Evolutionary conservation across 2,888 invertebrate genomes (phyloP).

Genomic region (Notodonta dromedarius): DNA sequence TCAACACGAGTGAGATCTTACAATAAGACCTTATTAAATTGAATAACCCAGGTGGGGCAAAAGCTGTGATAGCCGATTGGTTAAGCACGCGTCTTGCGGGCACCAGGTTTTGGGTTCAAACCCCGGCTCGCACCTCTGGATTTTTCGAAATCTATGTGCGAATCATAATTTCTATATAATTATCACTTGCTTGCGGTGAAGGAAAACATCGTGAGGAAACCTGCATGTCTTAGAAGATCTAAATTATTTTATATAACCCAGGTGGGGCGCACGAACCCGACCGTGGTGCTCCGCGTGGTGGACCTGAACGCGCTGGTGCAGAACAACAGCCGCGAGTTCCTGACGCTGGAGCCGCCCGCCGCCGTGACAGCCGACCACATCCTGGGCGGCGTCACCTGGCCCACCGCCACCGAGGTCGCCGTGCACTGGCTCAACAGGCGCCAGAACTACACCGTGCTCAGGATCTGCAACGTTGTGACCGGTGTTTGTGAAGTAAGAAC

Average conservation of each 20-base stretch:
- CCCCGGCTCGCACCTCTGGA: no score
- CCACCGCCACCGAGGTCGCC: slow-evolving; percentile 85
- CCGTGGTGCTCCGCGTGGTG: slow-evolving; percentile 86
- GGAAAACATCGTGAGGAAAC: no score
- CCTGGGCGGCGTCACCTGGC: slow-evolving; percentile 90
- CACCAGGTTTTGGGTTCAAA: no score
- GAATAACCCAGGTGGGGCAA: no score
- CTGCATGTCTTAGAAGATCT: no score
- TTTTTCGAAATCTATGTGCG: no score
- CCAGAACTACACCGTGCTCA: slow-evolving; percentile 89
- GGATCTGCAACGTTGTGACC: slow-evolving; percentile 80
- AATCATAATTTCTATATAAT: no score
- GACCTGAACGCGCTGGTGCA: slow-evolving; percentile 68
- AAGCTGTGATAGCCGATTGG: no score
- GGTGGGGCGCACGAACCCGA: slow-evolving; percentile 90
- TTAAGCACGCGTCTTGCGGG: no score
- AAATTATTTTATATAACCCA: slow-evolving; percentile 42
- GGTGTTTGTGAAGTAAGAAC: slow-evolving; percentile 57
- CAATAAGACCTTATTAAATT: no score
- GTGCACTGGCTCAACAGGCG: slow-evolving; percentile 93
- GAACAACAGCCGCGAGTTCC: slow-evolving; percentile 46
- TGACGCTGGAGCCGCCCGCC: slow-evolving; percentile 74
- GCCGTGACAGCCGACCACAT: slow-evolving; percentile 86
- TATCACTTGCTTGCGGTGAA: no score
- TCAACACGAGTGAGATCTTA: no score